A percentile compares a stretch with the other conserved stretches of the same genome.
Evolutionary conservation across 1,140 invertebrate genomes (phyloP).

Genomic region (Coptotermes formosanus): DNA sequence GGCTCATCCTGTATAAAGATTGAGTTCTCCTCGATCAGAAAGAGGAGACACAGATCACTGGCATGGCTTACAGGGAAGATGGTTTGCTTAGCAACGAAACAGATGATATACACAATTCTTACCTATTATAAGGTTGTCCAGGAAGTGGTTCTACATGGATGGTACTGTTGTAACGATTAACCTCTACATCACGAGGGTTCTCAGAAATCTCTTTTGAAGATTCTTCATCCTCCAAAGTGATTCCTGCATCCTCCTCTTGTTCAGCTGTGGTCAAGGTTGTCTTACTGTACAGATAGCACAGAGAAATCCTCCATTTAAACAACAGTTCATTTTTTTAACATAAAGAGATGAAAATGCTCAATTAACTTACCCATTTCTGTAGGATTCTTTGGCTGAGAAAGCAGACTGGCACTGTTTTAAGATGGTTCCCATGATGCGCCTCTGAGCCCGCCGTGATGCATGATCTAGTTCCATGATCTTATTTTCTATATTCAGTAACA

Average conservation of each 20-base stretch:
- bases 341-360: neutral
- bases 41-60: too few relatives aligned
- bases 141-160: conserved; percentile 42
- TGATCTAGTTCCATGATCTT: conserved; percentile 36
- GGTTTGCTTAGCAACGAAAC: too few relatives aligned
- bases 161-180: conserved; percentile 43
- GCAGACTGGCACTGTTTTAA: neutral
- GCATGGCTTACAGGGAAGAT: too few relatives aligned
- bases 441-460: neutral
- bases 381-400: neutral
- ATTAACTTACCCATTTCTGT: neutral
- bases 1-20: too few relatives aligned
- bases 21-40: too few relatives aligned
- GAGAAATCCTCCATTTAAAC: too few relatives aligned
- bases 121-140: conserved; percentile 35
- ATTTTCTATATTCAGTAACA: conserved; percentile 44
- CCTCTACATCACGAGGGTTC: conserved; percentile 36
- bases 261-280: neutral
- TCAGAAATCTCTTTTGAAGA: neutral
- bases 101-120: too few relatives aligned
- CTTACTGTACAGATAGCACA: neutral
- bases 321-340: too few relatives aligned
- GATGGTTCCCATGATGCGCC: neutral
- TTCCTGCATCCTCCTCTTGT: neutral
- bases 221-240: neutral